Evolutionary conservation across 2,888 invertebrate species (phyloP).

Genomic region (Thalpophila matura): DNA sequence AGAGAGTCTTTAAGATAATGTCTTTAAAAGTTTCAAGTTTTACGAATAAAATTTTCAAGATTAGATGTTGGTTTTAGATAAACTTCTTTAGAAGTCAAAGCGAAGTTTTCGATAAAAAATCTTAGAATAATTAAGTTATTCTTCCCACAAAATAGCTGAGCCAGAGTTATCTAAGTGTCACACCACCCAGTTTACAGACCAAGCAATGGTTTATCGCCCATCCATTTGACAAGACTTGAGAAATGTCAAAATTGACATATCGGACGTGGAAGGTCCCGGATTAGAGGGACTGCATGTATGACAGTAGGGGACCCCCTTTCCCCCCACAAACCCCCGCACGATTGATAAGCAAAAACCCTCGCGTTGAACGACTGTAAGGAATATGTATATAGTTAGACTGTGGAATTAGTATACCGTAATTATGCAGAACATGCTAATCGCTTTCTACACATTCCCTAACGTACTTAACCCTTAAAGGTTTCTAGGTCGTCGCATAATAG

Average conservation of each 20-base stretch:
- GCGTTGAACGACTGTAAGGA: too few relatives aligned
- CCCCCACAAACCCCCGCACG: too few relatives aligned
- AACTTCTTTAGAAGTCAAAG: slow-evolving; percentile 32
- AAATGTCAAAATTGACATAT: too few relatives aligned
- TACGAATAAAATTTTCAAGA: slow-evolving; percentile 53
- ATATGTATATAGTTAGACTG: too few relatives aligned
- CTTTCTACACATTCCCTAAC: slow-evolving; percentile 22
- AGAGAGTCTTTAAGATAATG: slow-evolving; percentile 43
- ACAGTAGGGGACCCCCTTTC: too few relatives aligned
- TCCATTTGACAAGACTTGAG: too few relatives aligned
- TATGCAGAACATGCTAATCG: slow-evolving; percentile 37
- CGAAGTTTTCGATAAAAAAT: slow-evolving; percentile 22
- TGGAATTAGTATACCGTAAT: background rate
- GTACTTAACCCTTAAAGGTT: slow-evolving; percentile 43
- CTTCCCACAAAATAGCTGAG: slow-evolving; percentile 4
- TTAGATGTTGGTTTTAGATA: slow-evolving; percentile 52
- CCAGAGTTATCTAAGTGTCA: background rate
- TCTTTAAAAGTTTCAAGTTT: slow-evolving; percentile 47
- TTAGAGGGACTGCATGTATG: too few relatives aligned
- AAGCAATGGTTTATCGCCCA: too few relatives aligned
- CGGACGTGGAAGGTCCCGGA: too few relatives aligned
- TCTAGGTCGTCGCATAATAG: slow-evolving; percentile 50
- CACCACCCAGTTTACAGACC: too few relatives aligned
- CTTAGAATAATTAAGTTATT: slow-evolving; percentile 20
- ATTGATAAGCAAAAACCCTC: too few relatives aligned